Percentiles rank a stretch among this genome's conserved stretches.
These are phyloP conservation scores for Himalopsyche tibetana DNA, from an alignment of 2,888 invertebrate genomes.

Conservation along the genomic window DNA sequence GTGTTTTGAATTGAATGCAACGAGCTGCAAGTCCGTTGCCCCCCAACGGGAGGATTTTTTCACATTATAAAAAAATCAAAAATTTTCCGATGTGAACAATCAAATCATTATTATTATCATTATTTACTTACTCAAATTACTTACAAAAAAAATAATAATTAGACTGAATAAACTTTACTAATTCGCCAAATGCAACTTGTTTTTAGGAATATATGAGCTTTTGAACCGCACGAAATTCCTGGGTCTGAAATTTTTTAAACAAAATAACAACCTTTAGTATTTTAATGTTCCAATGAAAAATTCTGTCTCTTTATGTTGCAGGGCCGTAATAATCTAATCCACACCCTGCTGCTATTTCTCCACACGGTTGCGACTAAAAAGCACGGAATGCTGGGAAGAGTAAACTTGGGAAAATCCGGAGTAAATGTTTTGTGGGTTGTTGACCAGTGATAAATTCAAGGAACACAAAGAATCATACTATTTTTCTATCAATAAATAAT, in stretches of 20 bases:
- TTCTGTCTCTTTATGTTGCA: conserved; percentile 70
- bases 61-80: too few species aligned
- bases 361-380: conserved; percentile 85
- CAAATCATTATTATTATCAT: too few species aligned
- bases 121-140: too few species aligned
- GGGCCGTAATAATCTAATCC: conserved; percentile 93
- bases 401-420: conserved; percentile 86
- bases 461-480: conserved; percentile 20
- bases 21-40: too few species aligned
- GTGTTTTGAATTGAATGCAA: too few species aligned
- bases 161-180: too few species aligned
- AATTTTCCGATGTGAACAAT: too few species aligned
- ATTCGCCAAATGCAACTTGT: too few species aligned
- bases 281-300: background rate
- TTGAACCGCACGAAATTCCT: too few species aligned
- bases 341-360: conserved; percentile 89
- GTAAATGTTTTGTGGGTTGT: conserved; percentile 91
- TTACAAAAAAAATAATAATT: too few species aligned
- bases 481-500: conserved; percentile 37
- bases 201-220: too few species aligned
- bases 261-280: background rate
- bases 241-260: background rate
- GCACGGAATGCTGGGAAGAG: conserved; percentile 85
- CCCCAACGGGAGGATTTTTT: too few species aligned
- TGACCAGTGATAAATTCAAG: conserved; percentile 70